Evolutionary conservation across 2,797 vertebrate species (phyloP), one percentile per base, ranked within the genome.

Genomic region (Scarus forsteni): DNA sequence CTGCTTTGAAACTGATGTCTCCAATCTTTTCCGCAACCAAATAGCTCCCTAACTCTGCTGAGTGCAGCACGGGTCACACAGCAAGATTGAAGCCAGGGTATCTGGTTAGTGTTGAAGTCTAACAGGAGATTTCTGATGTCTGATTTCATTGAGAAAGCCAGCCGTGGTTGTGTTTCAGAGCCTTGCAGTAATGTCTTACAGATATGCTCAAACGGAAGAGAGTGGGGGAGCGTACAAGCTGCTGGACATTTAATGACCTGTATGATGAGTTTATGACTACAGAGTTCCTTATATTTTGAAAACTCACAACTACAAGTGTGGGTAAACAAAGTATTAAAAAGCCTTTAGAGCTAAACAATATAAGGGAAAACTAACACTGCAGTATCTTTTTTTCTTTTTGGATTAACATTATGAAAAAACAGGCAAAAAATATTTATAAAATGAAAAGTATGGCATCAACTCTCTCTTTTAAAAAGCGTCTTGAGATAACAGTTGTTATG

Each of bases 31-130:
- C 81, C 78, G 81, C 70, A 84, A 67, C 77, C 70, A 88, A 91
- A 89, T 86, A 81, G 88, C 83, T 87, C 72, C 66, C 74, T 85
- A 27, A 91, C 81, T 89, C 78, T 80, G 81, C 81, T 74, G 86
- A 90, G 90, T 85, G 88, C 88, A 91, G 76, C 80, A 42, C 66
- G 85, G 92, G 93, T 94, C 91, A 93, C 72, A 86, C 85, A 85
- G 81, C 75, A 54, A 87, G 83, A 88, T 80, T 85, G 84, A 89
- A 83, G 85, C 68, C 85, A 73, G 88, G 57, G 85, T 77, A 80
- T 92, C 93, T 94, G 94, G 91, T 92, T 91, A 92, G 84, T 91
- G 93, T 94, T 92, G 71, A 60, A 72, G 68, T 85, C 81, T 60
- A 85, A 84, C 87, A 79, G 82, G 70, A 89, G 82, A 91, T 86